phyloP scores from a whole-genome alignment of 2,888 invertebrate species.

The Cylindroiulus punctatus region DNA sequence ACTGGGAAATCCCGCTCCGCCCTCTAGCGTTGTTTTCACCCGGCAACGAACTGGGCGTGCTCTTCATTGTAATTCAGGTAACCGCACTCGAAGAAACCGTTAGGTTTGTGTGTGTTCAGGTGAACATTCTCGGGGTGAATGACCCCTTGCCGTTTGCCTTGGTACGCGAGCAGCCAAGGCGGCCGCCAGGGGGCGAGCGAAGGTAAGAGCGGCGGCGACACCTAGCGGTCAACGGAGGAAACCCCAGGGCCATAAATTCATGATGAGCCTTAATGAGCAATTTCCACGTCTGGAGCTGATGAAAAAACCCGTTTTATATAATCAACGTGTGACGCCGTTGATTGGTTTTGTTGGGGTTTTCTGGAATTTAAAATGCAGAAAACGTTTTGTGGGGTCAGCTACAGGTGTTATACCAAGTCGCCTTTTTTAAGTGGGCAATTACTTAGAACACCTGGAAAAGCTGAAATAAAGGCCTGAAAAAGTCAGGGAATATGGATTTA shows the following conservation, averaged over 20 bases:
- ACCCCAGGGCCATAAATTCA: background rate
- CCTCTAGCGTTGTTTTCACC: conserved; percentile 3
- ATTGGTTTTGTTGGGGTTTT: no score
- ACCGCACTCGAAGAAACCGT: background rate
- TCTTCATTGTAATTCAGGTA: conserved; percentile 17
- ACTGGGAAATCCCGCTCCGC: background rate
- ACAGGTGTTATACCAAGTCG: no score
- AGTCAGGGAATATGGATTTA: no score
- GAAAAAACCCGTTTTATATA: conserved; percentile 6
- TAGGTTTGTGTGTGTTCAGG: conserved; percentile 7
- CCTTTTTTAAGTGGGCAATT: no score
- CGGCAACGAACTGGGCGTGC: background rate
- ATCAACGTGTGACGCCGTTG: background rate
- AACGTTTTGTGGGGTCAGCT: no score
- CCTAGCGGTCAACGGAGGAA: background rate
- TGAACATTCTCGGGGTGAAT: background rate
- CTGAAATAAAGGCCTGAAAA: no score
- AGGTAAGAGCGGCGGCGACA: conserved; percentile 12
- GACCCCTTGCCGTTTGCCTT: background rate
- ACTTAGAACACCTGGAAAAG: no score
- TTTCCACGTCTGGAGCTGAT: background rate
- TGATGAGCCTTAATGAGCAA: background rate
- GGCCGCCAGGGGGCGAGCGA: conserved; percentile 7
- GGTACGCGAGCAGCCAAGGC: background rate
- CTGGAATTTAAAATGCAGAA: no score